Conservation (phyloP, 2,113 vertebrate species). For the Corapipo altera region DNA sequence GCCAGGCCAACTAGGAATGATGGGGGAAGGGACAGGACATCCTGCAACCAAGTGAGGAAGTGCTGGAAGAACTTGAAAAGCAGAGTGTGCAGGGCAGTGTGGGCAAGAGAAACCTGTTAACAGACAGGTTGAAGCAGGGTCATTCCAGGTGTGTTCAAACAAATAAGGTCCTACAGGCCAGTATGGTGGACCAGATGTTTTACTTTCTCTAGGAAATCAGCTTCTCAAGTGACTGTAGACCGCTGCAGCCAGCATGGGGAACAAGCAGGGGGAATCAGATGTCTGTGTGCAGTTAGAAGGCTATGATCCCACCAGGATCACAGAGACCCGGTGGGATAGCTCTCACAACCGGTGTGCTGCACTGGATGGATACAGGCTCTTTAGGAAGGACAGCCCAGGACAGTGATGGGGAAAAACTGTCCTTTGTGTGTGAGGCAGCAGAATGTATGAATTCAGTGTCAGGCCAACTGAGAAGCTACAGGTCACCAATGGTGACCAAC, state of each 20-base stretch:
- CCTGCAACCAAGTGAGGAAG: background rate
- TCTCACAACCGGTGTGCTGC: background rate
- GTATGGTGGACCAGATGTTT: background rate
- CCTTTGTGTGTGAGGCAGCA: rapidly evolving
- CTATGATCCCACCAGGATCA: background rate
- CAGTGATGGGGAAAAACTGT: background rate
- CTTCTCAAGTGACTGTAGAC: background rate
- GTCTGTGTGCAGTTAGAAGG: background rate
- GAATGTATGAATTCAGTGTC: background rate
- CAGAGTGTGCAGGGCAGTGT: background rate
- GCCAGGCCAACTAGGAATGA: background rate
- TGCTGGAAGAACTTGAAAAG: background rate
- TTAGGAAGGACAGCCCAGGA: background rate
- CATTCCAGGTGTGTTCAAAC: background rate
- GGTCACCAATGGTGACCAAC: background rate
- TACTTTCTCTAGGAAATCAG: background rate
- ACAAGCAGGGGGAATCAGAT: background rate
- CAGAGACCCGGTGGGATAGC: background rate
- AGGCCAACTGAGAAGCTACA: background rate
- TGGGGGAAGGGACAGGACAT: background rate
- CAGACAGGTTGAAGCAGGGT: background rate
- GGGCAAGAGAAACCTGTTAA: background rate
- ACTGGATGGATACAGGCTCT: background rate
- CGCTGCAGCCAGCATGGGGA: too few species aligned
- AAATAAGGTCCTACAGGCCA: background rate